Base-by-base conservation (phyloP, 1,140 invertebrate species). In the Hyles vespertilio region DNA sequence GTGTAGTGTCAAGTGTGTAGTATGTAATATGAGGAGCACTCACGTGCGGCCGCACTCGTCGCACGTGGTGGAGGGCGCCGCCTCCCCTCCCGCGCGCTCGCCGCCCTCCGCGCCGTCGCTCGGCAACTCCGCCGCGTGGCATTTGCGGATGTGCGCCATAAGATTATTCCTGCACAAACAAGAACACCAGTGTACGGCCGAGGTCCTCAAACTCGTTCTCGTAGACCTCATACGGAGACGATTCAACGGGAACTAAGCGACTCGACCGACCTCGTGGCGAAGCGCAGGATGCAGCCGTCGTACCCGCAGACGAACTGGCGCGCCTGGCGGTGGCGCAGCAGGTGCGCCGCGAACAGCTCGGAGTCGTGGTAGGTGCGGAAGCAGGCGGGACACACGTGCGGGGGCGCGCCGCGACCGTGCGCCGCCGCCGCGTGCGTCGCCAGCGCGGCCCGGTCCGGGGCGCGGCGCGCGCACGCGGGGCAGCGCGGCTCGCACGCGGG, bases 281-380 rank as follows among this genome's bases (percentile, higher is more conserved):
- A 87, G 22, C 84, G 70, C 67, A 87, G 67, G 32, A 83, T 81
- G 66, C 81, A 85, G n/a, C 68, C 70, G 56, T 78, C 78, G 61
- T 81, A 83, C 0, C 84, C 84, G 63, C 84, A 85, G 22, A 87
- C 70, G 68, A 80, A 85, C 10, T 79, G 75, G 50, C 74, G 66
- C 32, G 77, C 78, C 62, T 72, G 77, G 22, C 82, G 61, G 69
- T 87, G 84, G 5, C 67, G 51, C 33, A 81, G 70, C 63, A 58
- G 53, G 63, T 87, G 84, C 36, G 77, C 76, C 9, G 68, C 58
- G 44, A 72, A 63, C 52, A 61, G 56, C 34, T 67, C 74, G 5
- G 58, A 52, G 51, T 56, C 44, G 10, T 48, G 46, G 32, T 65
- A 58, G 48, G 52, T 45, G 52, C 55, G 61, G 66, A 79, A 80